Percentiles rank a stretch among this genome's conserved stretches.
phyloP scores from a whole-genome alignment of 2,888 invertebrate species.

The Protophormia terraenovae region DNA sequence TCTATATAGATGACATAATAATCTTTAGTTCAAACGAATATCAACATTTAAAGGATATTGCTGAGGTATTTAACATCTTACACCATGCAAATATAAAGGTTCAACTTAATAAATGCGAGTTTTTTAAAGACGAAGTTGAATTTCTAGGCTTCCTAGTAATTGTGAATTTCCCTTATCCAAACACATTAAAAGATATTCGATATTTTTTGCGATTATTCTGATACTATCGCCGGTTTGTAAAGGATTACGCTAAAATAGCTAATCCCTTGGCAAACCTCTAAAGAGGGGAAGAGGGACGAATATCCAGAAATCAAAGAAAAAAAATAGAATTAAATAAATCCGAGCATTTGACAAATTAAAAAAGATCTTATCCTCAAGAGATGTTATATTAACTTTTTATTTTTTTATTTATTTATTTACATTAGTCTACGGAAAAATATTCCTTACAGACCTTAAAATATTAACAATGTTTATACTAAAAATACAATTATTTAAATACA shows the following conservation, averaged over 20 bases:
- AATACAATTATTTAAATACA: no score
- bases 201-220: conserved; percentile 3
- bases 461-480: no score
- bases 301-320: conserved; percentile 8
- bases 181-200: background rate
- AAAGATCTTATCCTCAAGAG: no score
- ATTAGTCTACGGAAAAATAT: no score
- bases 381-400: no score
- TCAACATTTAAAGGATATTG: background rate
- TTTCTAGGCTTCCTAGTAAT: conserved; percentile 13
- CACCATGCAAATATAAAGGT: conserved; percentile 17
- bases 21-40: background rate
- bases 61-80: background rate
- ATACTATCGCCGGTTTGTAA: conserved; percentile 22
- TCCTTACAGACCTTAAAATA: no score
- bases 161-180: background rate
- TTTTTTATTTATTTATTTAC: no score
- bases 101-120: conserved; percentile 15
- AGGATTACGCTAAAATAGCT: conserved; percentile 26
- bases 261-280: conserved; percentile 21
- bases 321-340: background rate
- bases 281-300: conserved; percentile 10
- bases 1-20: conserved; percentile 35
- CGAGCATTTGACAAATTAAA: conserved; percentile 11
- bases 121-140: conserved; percentile 10